phyloP scores from a whole-genome alignment of 2,113 vertebrate genomes.

The Xenopus tropicalis region DNA sequence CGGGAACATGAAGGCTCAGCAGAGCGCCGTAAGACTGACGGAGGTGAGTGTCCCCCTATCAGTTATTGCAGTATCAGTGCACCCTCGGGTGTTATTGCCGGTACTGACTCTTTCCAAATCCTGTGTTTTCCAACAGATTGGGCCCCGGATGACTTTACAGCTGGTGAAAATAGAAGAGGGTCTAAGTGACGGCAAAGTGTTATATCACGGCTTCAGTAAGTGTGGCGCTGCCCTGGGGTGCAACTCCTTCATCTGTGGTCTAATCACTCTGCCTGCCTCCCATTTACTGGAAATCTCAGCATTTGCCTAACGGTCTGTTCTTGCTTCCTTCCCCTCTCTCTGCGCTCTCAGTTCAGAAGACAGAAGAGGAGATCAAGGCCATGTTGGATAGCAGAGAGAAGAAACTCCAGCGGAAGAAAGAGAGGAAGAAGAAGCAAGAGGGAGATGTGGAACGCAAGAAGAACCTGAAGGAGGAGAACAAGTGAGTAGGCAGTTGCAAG shows the following conservation, averaged over 20 bases:
- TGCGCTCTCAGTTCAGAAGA: constrained; percentile 68
- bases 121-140: constrained; percentile 65
- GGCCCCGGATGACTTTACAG: constrained; percentile 82
- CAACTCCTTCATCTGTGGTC: no score
- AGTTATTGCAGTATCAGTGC: no score
- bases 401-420: constrained; percentile 65
- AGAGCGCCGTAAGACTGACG: constrained; percentile 84
- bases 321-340: rapidly evolving
- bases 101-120: no score
- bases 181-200: constrained; percentile 74
- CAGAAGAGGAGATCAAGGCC: constrained; percentile 72
- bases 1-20: constrained; percentile 83
- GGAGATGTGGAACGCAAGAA: constrained; percentile 70
- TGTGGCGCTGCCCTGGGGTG: background rate
- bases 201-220: constrained; percentile 80
- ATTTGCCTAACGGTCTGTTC: no score
- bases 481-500: constrained; percentile 54
- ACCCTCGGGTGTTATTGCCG: no score
- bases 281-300: no score
- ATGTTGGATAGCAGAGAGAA: constrained; percentile 72
- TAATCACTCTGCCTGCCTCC: no score
- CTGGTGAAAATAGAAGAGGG: constrained; percentile 87
- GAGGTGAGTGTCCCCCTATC: constrained; percentile 63
- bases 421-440: constrained; percentile 72
- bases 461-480: constrained; percentile 64